Base-by-base conservation (phyloP, 2,113 vertebrate species). In the Neogale vison region DNA sequence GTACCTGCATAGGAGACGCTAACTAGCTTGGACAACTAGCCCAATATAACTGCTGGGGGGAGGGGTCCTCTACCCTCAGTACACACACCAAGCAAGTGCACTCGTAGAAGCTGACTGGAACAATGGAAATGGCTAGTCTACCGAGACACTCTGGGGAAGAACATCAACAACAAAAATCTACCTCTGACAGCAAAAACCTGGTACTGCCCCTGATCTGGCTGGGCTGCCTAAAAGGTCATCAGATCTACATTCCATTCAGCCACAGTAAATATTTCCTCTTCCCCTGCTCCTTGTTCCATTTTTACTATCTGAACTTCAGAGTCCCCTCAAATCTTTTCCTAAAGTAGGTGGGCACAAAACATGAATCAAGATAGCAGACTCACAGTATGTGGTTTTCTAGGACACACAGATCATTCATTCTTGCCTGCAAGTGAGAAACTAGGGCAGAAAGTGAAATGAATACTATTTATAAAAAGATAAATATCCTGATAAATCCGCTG, bases 391-490 rank as follows among this genome's bases (percentile, higher is more conserved):
- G 10, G 15, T 39, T 92, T 92, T 59, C 87, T 82, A 84, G n/a
- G 34, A 74, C 0, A 77, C 17, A 45, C 1, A 29, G 59, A 81
- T 65, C 67, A 88, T 61, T 76, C 6, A 65, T 59, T 79, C 55
- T 77, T 31, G 18, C 26, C 81, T 83, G 29, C 29, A 92, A 95
- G 86, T 57, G 3, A 93, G 65, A 77, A 72, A 90, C 45, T 21
- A 92, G 18, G 47, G 39, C 52, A 79, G 90, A 50, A 76, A 89
- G 61, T 47, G 23, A 96, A 79, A 77, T 29, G 11, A 95, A 85
- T 86, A 82, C 34, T 86, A 83, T 63, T 95, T 93, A 76, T 69
- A 86, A 69, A 85, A 90, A 61, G 57, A 69, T 34, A 93, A 65
- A 69, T 47, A 84, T 6, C 63, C 15, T 93, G 65, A 88, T 31